Evolutionary conservation across 2,113 vertebrate species (phyloP).

Genomic region (Macheiramphus alcinus): DNA sequence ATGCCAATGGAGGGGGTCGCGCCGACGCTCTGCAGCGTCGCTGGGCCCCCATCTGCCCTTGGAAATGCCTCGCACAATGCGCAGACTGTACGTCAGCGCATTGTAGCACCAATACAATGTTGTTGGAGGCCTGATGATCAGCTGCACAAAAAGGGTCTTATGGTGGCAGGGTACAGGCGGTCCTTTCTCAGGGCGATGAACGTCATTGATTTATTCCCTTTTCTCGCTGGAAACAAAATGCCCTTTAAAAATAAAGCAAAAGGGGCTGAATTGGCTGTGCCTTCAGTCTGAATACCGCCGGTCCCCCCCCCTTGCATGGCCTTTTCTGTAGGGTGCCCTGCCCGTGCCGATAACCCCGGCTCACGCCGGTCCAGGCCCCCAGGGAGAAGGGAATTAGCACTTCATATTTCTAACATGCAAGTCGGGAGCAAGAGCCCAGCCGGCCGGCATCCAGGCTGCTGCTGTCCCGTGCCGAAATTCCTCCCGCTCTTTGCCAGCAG

Average conservation of each 20-base stretch:
- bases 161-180: neutral
- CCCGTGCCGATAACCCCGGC: neutral
- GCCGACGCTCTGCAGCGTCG: neutral
- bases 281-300: neutral
- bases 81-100: neutral
- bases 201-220: neutral
- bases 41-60: accelerated
- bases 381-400: conserved; percentile 41
- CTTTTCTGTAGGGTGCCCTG: neutral
- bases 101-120: accelerated
- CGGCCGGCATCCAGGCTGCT: neutral
- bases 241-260: neutral
- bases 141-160: neutral
- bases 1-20: neutral
- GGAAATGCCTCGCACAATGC: neutral
- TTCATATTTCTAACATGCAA: conserved; percentile 27
- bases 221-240: neutral
- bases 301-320: neutral
- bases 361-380: neutral
- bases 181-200: neutral
- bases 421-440: neutral
- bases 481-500: neutral
- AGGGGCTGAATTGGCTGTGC: neutral
- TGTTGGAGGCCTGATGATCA: neutral
- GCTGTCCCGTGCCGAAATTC: neutral